Conservation (phyloP, 2,888 invertebrate species). For the Allophyes oxyacanthae region DNA sequence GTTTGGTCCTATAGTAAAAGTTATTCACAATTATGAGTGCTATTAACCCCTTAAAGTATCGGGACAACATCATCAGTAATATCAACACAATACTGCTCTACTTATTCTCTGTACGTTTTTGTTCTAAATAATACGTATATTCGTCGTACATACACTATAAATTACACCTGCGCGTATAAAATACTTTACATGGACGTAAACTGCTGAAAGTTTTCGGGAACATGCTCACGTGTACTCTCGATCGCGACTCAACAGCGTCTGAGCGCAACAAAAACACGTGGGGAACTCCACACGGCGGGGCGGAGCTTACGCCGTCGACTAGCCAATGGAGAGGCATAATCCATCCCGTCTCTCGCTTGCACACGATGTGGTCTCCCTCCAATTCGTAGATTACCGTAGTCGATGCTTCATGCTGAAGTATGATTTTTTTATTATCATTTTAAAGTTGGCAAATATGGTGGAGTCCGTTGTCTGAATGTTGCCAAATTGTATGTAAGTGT, state of each 20-base stretch:
- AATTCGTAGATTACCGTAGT: constrained; percentile 76
- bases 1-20: too few species aligned
- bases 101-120: constrained; percentile 3
- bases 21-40: too few species aligned
- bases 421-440: constrained; percentile 80
- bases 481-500: constrained; percentile 65
- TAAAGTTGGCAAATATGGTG: constrained; percentile 73
- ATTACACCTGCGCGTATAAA: constrained; percentile 44
- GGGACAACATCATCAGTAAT: too few species aligned
- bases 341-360: constrained; percentile 40
- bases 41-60: too few species aligned
- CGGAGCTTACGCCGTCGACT: constrained; percentile 57
- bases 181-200: constrained; percentile 63
- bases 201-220: constrained; percentile 66
- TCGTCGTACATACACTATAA: constrained; percentile 28
- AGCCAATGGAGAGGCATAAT: constrained; percentile 61
- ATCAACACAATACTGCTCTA: not conserved
- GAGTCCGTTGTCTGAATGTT: constrained; percentile 64
- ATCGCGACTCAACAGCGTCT: constrained; percentile 69
- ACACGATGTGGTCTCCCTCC: constrained; percentile 59
- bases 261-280: constrained; percentile 81
- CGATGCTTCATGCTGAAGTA: constrained; percentile 81
- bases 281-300: constrained; percentile 65
- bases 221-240: constrained; percentile 64
- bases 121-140: constrained; percentile 27